Conservation (phyloP, 2,797 vertebrate genomes). For the Melanotaenia nigrans region DNA sequence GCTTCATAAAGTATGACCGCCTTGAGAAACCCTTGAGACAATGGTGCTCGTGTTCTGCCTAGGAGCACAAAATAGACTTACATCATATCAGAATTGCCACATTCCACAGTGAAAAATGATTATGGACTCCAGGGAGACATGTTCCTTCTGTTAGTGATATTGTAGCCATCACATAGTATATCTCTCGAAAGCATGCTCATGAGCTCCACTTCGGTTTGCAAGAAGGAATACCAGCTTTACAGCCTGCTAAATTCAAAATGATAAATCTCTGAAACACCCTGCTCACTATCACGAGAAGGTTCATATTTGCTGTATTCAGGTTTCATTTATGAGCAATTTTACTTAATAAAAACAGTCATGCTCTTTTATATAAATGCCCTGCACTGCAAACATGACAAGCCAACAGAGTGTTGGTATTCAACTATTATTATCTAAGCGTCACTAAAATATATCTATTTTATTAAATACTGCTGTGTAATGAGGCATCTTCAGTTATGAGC, state of each 20-base stretch:
- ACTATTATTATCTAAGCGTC: slow-evolving; percentile 46
- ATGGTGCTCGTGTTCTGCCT: slow-evolving; percentile 50
- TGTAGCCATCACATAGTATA: slow-evolving; percentile 51
- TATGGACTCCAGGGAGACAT: slow-evolving; percentile 55
- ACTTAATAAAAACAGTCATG: slow-evolving; percentile 50
- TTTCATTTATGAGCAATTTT: slow-evolving; percentile 42
- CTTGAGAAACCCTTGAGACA: slow-evolving; percentile 64
- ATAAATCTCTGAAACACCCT: slow-evolving; percentile 51
- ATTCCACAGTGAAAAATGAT: slow-evolving; percentile 66
- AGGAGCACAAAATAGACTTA: slow-evolving; percentile 60
- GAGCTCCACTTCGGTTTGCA: slow-evolving; percentile 34
- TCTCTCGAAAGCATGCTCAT: slow-evolving; percentile 42
- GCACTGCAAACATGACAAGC: slow-evolving; percentile 27
- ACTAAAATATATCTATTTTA: slow-evolving; percentile 61
- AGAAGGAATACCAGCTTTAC: slow-evolving; percentile 46
- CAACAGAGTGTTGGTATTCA: slow-evolving; percentile 19
- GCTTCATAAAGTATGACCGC: slow-evolving; percentile 64
- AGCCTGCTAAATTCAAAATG: slow-evolving; percentile 56
- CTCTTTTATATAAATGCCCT: slow-evolving; percentile 52
- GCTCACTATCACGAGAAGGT: slow-evolving; percentile 47
- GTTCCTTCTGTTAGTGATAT: slow-evolving; percentile 63
- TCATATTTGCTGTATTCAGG: slow-evolving; percentile 58
- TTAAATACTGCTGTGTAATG: slow-evolving; percentile 63
- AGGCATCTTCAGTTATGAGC: slow-evolving; percentile 59
- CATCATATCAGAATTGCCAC: slow-evolving; percentile 60